Percentiles rank a stretch among this genome's conserved stretches.
phyloP scores from a whole-genome alignment of 2,888 invertebrate genomes.

The Disparrhopalites patrizii region DNA sequence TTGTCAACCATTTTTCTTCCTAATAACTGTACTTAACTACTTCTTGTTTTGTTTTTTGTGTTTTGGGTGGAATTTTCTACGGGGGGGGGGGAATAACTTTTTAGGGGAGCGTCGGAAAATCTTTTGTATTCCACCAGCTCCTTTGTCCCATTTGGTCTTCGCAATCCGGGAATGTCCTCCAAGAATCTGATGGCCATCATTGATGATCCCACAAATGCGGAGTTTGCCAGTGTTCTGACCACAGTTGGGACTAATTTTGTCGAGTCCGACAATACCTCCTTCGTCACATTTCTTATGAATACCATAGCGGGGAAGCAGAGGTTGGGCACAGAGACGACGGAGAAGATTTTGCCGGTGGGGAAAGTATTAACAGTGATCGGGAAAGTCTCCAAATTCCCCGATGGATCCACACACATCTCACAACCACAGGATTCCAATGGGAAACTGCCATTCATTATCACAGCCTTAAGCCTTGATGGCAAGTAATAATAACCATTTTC shows the following conservation, averaged over 20 bases:
- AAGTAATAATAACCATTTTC: slow-evolving; percentile 1
- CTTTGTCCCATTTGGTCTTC: slow-evolving; percentile 18
- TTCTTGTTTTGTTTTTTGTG: no score
- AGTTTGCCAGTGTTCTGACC: not conserved
- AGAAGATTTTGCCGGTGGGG: slow-evolving; percentile 9
- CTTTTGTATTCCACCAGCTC: slow-evolving; percentile 10
- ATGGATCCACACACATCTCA: slow-evolving; percentile 10
- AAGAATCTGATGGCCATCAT: not conserved
- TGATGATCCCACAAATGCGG: slow-evolving; percentile 9
- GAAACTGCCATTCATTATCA: slow-evolving; percentile 15
- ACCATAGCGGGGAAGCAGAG: not conserved
- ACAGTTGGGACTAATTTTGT: slow-evolving; percentile 10
- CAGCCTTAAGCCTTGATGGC: slow-evolving; percentile 7
- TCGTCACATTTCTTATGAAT: not conserved
- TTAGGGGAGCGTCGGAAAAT: slow-evolving; percentile 17
- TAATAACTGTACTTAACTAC: no score
- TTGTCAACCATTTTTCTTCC: no score
- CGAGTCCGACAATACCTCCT: not conserved
- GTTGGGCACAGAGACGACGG: slow-evolving; percentile 13
- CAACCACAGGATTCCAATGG: slow-evolving; percentile 4
- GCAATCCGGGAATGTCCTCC: not conserved
- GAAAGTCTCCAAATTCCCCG: not conserved
- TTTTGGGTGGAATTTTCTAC: no score
- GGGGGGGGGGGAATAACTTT: no score
- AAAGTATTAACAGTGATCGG: slow-evolving; percentile 10